Percentiles rank a stretch among this genome's conserved stretches.
These are phyloP conservation scores for Diarsia brunnea DNA, from an alignment of 2,888 invertebrate species.

Conservation along the genomic window DNA sequence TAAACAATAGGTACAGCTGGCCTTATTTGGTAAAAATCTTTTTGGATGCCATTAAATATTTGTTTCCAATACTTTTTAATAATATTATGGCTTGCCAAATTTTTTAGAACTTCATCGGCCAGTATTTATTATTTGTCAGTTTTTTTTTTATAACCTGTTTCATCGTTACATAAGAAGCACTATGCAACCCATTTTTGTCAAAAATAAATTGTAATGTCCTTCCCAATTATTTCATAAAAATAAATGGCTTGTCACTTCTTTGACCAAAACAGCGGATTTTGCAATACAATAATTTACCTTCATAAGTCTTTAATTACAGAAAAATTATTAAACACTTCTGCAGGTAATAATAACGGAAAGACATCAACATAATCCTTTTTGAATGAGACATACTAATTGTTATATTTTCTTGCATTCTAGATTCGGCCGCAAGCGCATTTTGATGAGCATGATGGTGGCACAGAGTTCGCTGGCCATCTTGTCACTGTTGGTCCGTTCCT, in stretches of 20 bases:
- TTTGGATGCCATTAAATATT: neutral
- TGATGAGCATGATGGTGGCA: constrained; percentile 93
- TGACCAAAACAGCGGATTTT: neutral
- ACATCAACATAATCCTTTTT: neutral
- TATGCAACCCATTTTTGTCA: neutral
- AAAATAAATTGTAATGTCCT: neutral
- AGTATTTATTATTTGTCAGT: no score
- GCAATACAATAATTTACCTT: neutral
- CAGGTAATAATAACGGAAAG: neutral
- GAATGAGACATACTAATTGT: neutral
- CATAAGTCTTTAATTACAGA: neutral
- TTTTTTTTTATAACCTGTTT: constrained; percentile 6
- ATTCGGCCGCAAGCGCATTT: constrained; percentile 94
- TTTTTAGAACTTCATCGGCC: neutral
- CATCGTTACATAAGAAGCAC: neutral
- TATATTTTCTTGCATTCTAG: constrained; percentile 74
- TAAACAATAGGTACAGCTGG: no score
- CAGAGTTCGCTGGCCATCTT: constrained; percentile 93
- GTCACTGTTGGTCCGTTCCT: constrained; percentile 93
- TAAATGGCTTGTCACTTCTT: neutral
- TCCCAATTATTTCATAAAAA: neutral
- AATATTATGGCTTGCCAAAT: neutral
- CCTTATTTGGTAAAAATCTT: no score
- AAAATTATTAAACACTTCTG: neutral
- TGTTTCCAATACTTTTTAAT: neutral